Conservation (phyloP, 2,113 vertebrate genomes). For the Pygoscelis adeliae region DNA sequence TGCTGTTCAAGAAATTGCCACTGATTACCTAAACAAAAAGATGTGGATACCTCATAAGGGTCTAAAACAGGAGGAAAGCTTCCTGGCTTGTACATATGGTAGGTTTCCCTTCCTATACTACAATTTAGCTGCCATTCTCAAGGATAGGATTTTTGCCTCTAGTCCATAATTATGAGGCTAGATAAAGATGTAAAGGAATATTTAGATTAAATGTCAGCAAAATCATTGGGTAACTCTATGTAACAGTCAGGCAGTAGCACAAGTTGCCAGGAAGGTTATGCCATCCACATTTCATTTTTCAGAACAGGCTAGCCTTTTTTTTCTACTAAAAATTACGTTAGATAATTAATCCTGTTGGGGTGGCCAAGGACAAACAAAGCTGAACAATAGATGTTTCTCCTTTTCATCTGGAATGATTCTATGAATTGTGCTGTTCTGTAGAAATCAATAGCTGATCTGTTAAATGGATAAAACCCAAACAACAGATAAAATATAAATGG, state of each 20-base stretch:
- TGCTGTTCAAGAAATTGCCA: not conserved
- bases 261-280: not conserved
- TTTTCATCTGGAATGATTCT: not conserved
- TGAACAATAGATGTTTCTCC: not conserved
- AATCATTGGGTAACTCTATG: not conserved
- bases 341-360: not conserved
- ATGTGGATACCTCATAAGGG: not conserved
- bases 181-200: not conserved
- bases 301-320: not conserved
- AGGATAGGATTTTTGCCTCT: not conserved
- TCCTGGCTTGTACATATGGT: not conserved
- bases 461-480: not conserved
- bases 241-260: not conserved
- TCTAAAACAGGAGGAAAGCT: not conserved
- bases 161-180: not conserved
- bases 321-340: not conserved
- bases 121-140: not conserved
- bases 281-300: not conserved
- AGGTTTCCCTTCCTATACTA: not conserved
- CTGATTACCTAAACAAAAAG: not conserved
- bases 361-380: not conserved
- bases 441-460: constrained; percentile 20
- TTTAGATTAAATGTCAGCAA: not conserved
- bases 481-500: constrained; percentile 17
- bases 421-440: not conserved